Base-by-base conservation (phyloP, 2,113 vertebrate species). In the Oreochromis aureus region DNA sequence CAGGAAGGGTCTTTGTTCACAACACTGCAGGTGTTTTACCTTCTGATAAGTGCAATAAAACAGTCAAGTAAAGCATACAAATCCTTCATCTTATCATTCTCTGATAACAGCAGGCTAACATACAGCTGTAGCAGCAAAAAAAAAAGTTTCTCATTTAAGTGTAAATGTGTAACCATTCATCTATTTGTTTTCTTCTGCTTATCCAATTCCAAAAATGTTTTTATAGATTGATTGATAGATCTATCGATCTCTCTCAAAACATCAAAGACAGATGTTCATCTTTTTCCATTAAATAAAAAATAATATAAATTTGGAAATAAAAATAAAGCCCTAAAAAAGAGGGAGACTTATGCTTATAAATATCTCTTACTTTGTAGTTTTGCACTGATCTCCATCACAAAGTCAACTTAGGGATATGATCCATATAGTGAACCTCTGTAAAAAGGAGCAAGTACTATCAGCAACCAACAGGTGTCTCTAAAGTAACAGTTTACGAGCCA, bases 391-490 rank as follows among this genome's bases (percentile, higher is more conserved):
- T 61, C 30, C 0, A 0, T 61, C 59, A 61, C 15, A 61, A 61
- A 61, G 30, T 16, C 8, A 61, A 61, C 8, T 10, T 32, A 10
- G 16, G 30, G 30, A 63, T 63, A 19, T 18, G 32, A 63, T 63
- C 32, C 34, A 18, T 63, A 9, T 11, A 34, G 59, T 63, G 18
- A 63, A 63, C 59, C 16, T 63, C 18, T 19, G 30, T 34, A 19
- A 19, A 10, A 63, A 34, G 44, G 36, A n/a, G 18, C 11, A 39
- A 18, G 22, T 56, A 10, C 66, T 36, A 3, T 18, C 6, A 61
- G 15, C 11, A 58, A 24, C 88, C 93, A 92, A 83, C 86, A 89
- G 90, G 79, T 81, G 92, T 92, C 93, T 80, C 87, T 91, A 8
- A 19, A 85, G 78, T 82, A 34, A 32, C 27, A 32, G 15, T 15